A percentile compares a stretch with the other conserved stretches of the same genome.
Evolutionary conservation across 2,797 vertebrate species (phyloP).

Genomic region (Sebastes glaucus): DNA sequence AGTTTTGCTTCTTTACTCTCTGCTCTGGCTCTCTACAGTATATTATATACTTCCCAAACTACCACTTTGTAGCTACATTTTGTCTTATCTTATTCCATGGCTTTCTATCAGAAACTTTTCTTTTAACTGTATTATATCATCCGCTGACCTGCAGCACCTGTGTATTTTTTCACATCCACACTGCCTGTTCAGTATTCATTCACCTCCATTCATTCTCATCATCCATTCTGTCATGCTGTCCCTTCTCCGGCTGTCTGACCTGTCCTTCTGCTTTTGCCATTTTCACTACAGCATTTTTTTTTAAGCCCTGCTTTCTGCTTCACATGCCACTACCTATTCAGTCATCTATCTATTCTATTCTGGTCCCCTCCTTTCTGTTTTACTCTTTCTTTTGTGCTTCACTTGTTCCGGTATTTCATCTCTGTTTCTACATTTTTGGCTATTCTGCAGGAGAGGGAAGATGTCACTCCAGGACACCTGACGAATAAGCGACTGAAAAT

Average conservation of each 20-base stretch:
- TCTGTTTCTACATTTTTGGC: neutral
- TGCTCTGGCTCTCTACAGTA: neutral
- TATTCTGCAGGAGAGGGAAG: constrained; percentile 2
- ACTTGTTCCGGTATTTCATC: neutral
- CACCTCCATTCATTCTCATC: neutral
- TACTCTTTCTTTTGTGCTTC: neutral
- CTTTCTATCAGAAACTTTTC: neutral
- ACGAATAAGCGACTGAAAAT: neutral
- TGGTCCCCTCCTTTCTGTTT: neutral
- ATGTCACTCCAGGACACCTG: neutral
- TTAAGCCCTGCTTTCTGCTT: neutral
- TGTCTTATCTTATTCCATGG: neutral
- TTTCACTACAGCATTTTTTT: neutral
- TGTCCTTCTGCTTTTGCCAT: neutral
- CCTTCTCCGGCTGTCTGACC: neutral
- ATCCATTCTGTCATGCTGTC: neutral
- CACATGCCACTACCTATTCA: constrained; percentile 10
- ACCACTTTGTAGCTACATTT: neutral
- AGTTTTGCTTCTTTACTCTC: neutral
- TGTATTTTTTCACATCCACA: neutral
- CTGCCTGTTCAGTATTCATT: neutral
- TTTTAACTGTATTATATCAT: neutral
- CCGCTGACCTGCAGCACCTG: neutral
- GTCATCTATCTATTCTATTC: neutral
- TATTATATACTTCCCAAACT: neutral